Base-by-base conservation (phyloP, 1,140 invertebrate genomes). In the Drosophila sulfurigaster region DNA sequence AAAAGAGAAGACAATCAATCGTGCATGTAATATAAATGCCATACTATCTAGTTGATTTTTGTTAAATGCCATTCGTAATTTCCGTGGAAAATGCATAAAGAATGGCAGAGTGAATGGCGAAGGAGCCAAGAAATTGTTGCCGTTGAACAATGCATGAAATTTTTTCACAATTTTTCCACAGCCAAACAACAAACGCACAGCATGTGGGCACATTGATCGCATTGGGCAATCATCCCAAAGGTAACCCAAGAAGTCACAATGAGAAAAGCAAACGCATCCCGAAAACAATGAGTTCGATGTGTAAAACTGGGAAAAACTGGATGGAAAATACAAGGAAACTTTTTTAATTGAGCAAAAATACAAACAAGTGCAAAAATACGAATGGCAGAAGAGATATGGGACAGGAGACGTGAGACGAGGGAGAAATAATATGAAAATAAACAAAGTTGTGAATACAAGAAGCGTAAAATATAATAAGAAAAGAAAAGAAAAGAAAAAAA, bases 271-370 rank as follows among this genome's bases (percentile, higher is more conserved):
- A 87, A 86, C 82, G 79, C 75, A 82, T 66, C 13, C 41, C 48
- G 46, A 25, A 25, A 72, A 69, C 49, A 78, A 82, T 43, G 38
- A 13, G 28, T 8, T 2, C 6, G 35, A 38, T 8, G 35, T 6
- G 30, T 6, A 32, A 45, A 64, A 56, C 49, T n/a, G 45, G 20
- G 15, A 74, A 25, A 25, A 25, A 25, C 20, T 25, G 20, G 20
- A 25, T 25, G 20, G 66, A 73, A 83, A 45, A 49, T 32, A n/a
- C 13, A n/a, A 30, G 64, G 20, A 25, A 78, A 81, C 73, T 78
- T 62, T 78, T 89, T 88, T 88, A 88, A 88, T 88, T 89, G 83
- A 88, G 87, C 83, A 69, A 82, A 89, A 89, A 89, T 89, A 88
- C 83, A 88, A 88, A 89, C 83, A 88, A 88, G 83, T 88, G 83